Percentiles rank a stretch among this genome's conserved stretches.
Conservation (phyloP, 2,888 invertebrate species). For the Dynastes tityus region DNA sequence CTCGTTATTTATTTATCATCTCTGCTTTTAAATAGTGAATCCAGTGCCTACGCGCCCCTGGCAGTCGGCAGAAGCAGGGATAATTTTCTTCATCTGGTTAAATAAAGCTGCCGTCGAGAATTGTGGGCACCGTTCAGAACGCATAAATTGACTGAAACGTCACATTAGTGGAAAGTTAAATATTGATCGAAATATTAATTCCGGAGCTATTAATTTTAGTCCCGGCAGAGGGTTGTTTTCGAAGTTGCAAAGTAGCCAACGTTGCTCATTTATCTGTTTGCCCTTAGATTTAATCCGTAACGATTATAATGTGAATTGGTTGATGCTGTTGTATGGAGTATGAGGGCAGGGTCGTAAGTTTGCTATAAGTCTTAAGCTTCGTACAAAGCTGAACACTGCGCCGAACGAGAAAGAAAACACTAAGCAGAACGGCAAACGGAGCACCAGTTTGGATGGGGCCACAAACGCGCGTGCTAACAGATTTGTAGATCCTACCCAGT, state of each 20-base stretch:
- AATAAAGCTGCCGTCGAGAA: neutral
- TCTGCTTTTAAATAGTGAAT: neutral
- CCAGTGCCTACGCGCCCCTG: neutral
- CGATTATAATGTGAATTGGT: no score
- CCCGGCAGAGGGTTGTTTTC: neutral
- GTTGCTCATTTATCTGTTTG: neutral
- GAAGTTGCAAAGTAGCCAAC: neutral
- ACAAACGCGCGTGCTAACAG: no score
- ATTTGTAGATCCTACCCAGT: no score
- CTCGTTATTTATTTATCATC: constrained; percentile 18
- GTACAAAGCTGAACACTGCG: no score
- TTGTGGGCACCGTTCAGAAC: neutral
- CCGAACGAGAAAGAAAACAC: no score
- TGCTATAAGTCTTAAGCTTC: no score
- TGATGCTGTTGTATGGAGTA: no score
- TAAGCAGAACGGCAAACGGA: no score
- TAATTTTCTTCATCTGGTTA: neutral
- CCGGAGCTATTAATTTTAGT: constrained; percentile 20
- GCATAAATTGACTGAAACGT: constrained; percentile 25
- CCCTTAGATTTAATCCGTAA: no score
- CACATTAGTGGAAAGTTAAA: constrained; percentile 25
- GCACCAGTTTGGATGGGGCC: no score
- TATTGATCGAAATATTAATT: constrained; percentile 30
- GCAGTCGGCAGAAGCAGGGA: neutral
- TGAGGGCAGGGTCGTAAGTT: no score